These are phyloP conservation scores for Calyptommatus sinebrachiatus DNA, from an alignment of 2,113 vertebrate genomes.

Conservation along the genomic window DNA sequence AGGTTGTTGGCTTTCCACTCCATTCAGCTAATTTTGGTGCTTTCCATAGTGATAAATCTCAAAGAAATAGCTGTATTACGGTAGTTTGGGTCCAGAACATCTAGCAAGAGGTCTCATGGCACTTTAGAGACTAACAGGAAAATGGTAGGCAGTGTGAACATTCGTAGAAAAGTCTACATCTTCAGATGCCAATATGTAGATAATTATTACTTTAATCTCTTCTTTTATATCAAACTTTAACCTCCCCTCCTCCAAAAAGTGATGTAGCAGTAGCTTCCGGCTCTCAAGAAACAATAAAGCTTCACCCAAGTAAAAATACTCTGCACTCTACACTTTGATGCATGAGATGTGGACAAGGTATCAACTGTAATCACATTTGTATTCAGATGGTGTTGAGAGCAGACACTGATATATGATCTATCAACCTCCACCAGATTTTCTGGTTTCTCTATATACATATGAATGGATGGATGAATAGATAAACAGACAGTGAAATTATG, in stretches of 20 bases:
- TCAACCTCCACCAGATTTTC: slow-evolving; percentile 66
- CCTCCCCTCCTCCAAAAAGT: background rate
- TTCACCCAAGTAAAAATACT: slow-evolving; percentile 41
- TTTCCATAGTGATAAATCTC: no score
- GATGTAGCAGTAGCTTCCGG: background rate
- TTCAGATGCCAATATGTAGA: background rate
- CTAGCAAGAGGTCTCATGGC: no score
- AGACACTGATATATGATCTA: slow-evolving; percentile 68
- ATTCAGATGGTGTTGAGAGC: slow-evolving; percentile 65
- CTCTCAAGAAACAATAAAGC: slow-evolving; percentile 36
- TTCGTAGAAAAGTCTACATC: no score
- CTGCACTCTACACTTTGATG: slow-evolving; percentile 60
- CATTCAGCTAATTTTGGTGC: no score
- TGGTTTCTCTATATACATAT: slow-evolving; percentile 56
- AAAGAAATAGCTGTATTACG: no score
- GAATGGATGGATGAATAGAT: slow-evolving; percentile 55
- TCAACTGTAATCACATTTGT: slow-evolving; percentile 71
- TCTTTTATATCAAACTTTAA: background rate
- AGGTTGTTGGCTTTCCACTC: no score
- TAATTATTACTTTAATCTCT: background rate
- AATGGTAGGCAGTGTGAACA: no score
- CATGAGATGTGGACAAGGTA: slow-evolving; percentile 55
- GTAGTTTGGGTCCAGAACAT: no score
- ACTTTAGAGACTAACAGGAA: no score
- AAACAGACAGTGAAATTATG: slow-evolving; percentile 65